phyloP scores from a whole-genome alignment of 2,888 invertebrate species.

The Cataglyphis altisquamis region DNA sequence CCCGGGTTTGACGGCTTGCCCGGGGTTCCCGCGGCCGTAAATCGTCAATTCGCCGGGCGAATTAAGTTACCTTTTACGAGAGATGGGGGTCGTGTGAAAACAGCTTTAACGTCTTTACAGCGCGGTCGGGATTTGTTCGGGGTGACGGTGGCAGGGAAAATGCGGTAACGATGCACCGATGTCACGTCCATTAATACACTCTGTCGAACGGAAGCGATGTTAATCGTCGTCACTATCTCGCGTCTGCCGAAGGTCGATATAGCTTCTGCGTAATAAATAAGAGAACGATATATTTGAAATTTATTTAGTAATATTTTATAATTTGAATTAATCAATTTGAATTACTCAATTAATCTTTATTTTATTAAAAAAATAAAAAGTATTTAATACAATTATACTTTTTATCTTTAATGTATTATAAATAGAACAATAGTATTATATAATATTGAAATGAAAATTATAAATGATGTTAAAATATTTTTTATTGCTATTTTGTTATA shows the following conservation, averaged over 20 bases:
- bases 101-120: slow-evolving; percentile 66
- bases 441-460: not conserved
- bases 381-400: not conserved
- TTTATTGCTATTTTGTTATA: not conserved
- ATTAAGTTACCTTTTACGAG: slow-evolving; percentile 74
- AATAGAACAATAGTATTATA: not conserved
- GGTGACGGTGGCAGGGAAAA: slow-evolving; percentile 33
- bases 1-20: slow-evolving; percentile 48
- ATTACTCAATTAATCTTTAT: not conserved
- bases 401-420: not conserved
- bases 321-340: no score
- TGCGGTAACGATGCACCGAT: slow-evolving; percentile 50
- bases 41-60: slow-evolving; percentile 71
- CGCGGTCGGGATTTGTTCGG: slow-evolving; percentile 57
- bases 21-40: slow-evolving; percentile 68
- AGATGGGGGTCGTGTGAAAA: slow-evolving; percentile 64
- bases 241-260: slow-evolving; percentile 18
- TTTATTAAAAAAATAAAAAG: not conserved
- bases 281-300: not conserved
- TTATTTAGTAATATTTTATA: not conserved
- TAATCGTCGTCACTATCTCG: slow-evolving; percentile 44
- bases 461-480: not conserved
- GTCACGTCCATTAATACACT: slow-evolving; percentile 50
- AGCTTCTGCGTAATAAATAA: slow-evolving; percentile 28
- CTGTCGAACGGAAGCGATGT: slow-evolving; percentile 26